Conservation (phyloP, 1,140 invertebrate species). For the Macrosteles quadrilineatus region DNA sequence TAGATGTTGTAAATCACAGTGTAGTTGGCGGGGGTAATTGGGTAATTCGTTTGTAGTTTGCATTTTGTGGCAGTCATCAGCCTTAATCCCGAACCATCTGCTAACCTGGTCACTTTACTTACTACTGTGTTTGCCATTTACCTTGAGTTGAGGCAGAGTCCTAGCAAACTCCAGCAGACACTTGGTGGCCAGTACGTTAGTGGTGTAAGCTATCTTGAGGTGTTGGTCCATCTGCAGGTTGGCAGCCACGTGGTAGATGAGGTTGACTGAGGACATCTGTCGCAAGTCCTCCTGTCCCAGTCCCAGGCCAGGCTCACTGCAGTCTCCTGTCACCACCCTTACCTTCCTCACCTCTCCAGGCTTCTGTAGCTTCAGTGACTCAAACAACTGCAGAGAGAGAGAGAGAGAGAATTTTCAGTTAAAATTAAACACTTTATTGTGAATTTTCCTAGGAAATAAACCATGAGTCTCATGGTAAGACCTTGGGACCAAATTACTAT, state of each 20-base stretch:
- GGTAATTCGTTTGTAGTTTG: too few relatives aligned
- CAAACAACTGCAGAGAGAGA: slow-evolving; percentile 58
- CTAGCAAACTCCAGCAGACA: slow-evolving; percentile 42
- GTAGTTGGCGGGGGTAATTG: too few relatives aligned
- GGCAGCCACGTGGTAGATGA: slow-evolving; percentile 74
- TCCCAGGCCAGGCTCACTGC: slow-evolving; percentile 65
- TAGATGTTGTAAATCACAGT: too few relatives aligned
- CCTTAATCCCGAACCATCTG: too few relatives aligned
- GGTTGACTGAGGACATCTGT: slow-evolving; percentile 59
- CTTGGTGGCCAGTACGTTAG: slow-evolving; percentile 44
- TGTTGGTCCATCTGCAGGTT: slow-evolving; percentile 67
- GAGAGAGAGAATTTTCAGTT: too few relatives aligned
- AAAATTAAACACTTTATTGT: too few relatives aligned
- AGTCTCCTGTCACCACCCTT: slow-evolving; percentile 65
- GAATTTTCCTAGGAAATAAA: too few relatives aligned
- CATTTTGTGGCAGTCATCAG: too few relatives aligned
- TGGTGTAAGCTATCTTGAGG: slow-evolving; percentile 50
- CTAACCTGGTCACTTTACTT: too few relatives aligned
- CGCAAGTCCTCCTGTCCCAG: slow-evolving; percentile 62
- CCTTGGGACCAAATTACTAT: too few relatives aligned
- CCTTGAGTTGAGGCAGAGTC: slow-evolving; percentile 49
- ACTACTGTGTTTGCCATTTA: too few relatives aligned
- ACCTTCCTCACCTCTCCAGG: slow-evolving; percentile 61
- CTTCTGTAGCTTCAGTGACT: slow-evolving; percentile 52
- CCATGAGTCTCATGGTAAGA: too few relatives aligned